Base-by-base conservation (phyloP, 2,113 vertebrate species). In the Bostrychus sinensis region DNA sequence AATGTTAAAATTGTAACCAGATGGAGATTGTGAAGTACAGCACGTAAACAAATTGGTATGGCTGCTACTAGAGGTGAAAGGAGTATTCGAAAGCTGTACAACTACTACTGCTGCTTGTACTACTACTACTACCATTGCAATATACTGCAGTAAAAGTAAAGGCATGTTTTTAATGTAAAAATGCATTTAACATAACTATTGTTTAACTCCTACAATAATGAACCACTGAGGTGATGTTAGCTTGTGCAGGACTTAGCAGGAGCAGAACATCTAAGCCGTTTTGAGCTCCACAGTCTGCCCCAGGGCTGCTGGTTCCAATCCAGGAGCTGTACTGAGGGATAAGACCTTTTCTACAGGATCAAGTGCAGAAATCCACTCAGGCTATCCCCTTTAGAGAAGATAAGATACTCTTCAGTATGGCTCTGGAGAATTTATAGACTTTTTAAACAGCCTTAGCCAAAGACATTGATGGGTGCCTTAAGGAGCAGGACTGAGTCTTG, bases 271-370 rank as follows among this genome's bases (percentile, higher is more conserved):
- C 59, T 83, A 77, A 89, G 83, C 75, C 66, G 62, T 23, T 56
- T 39, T 84, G 70, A 72, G 72, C 78, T 66, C 64, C 64, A 67
- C 70, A 85, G 85, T 82, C 77, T 86, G 85, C 79, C 82, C 63
- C 63, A 63, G 42, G 42, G 60, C 59, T 66, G 64, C 58, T 30
- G 53, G 53, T 75, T 50, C 39, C 30, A 57, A 54, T 71, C 55
- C 82, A 82, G 61, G 50, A 76, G 73, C 64, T 75, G 66, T 36
- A 57, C 59, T 16, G 41, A 74, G 46, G 83, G 77, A 79, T 89
- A 76, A 91, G 77, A 75, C 68, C 62, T 81, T 87, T 83, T 82
- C 78, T 72, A 72, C 62, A 66, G 84, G 91, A 90, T 91, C 73
- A 88, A 78, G 85, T 30, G 22, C 74, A 66, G 57, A 86, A 86